Percentiles rank a stretch among this genome's conserved stretches.
These are phyloP conservation scores for Falco columbarius DNA, from an alignment of 2,797 vertebrate species.

Conservation along the genomic window DNA sequence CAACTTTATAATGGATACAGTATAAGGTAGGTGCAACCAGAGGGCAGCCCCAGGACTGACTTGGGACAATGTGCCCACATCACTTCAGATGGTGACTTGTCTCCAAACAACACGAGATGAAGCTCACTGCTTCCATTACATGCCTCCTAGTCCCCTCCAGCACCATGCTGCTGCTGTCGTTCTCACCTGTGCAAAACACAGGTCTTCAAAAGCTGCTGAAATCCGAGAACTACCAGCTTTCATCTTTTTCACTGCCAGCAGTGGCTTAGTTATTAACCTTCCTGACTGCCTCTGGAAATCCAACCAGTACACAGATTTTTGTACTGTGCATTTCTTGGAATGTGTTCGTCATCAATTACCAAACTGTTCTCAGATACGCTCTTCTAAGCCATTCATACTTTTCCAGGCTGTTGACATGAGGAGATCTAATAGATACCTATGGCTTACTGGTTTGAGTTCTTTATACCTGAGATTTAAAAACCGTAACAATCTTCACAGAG, in stretches of 20 bases:
- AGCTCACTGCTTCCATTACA: accelerated
- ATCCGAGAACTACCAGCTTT: not conserved
- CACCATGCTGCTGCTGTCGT: not conserved
- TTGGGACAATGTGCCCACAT: not conserved
- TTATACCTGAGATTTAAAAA: not conserved
- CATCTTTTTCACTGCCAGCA: not conserved
- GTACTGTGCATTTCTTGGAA: not conserved
- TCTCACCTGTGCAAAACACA: not conserved
- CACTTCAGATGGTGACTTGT: not conserved
- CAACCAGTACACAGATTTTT: not conserved
- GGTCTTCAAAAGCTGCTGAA: not conserved
- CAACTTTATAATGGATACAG: not conserved
- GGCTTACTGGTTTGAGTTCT: not conserved
- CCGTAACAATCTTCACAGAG: not conserved
- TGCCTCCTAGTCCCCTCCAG: not conserved
- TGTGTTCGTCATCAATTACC: not conserved
- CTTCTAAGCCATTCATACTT: not conserved
- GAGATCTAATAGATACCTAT: not conserved
- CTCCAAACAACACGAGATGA: not conserved
- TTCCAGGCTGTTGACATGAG: not conserved
- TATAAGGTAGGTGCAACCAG: not conserved
- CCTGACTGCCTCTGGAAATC: not conserved
- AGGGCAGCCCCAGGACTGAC: not conserved
- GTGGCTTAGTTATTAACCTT: not conserved
- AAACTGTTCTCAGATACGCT: not conserved